These are phyloP conservation scores for Drepana arcuata DNA, from an alignment of 1,140 invertebrate genomes.

Conservation along the genomic window DNA sequence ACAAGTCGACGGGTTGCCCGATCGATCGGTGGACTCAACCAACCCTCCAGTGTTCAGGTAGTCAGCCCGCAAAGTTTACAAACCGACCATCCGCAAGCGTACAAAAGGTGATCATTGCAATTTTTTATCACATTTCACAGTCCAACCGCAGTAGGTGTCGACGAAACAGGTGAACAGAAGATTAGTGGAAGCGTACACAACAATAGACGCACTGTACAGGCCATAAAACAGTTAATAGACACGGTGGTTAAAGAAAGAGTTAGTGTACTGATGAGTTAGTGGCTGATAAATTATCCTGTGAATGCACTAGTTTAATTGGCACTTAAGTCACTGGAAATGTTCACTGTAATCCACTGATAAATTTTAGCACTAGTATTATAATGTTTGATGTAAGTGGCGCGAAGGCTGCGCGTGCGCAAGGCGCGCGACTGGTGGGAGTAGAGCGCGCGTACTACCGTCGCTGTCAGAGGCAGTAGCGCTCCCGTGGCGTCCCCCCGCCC, in stretches of 20 bases:
- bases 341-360: constrained; percentile 57
- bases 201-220: constrained; percentile 54
- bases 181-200: constrained; percentile 58
- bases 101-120: constrained; percentile 54
- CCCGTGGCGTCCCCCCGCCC: constrained; percentile 30
- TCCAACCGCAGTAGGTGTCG: constrained; percentile 46
- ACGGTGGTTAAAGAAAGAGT: constrained; percentile 30
- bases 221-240: constrained; percentile 60
- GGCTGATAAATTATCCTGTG: constrained; percentile 21
- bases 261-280: too few relatives aligned
- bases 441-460: constrained; percentile 60
- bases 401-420: constrained; percentile 43
- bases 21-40: constrained; percentile 33
- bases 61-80: constrained; percentile 58
- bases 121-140: constrained; percentile 69
- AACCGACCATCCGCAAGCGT: constrained; percentile 30
- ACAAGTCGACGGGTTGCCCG: constrained; percentile 50
- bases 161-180: constrained; percentile 58
- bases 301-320: too few relatives aligned
- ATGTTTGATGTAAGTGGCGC: constrained; percentile 25
- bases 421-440: constrained; percentile 50
- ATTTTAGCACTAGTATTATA: constrained; percentile 16
- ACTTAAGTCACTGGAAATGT: too few relatives aligned
- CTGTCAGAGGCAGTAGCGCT: constrained; percentile 61
- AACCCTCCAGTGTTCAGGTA: constrained; percentile 56